Evolutionary conservation across 2,797 vertebrate genomes (phyloP), one percentile per base, ranked within the genome.

Genomic region (Bucorvus abyssinicus): DNA sequence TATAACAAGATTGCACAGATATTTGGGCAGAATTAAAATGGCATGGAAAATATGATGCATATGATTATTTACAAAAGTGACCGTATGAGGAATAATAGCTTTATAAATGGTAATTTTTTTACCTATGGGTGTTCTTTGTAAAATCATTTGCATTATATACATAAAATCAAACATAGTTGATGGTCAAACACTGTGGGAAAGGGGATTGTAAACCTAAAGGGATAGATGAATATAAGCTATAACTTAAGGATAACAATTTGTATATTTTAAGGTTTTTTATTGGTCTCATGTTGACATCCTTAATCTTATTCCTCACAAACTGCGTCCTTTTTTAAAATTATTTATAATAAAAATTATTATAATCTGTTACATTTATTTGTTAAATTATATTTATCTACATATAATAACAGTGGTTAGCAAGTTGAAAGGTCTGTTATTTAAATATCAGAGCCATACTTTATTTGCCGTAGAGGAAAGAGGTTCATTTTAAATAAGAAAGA

Each of bases 191-290:
- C 9, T 3, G 0, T 38, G 19, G 8, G 13, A 65, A 57, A 81
- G 5, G 5, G 5, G 3, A 55, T 2, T 0, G 1, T 40, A 81
- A 45, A 5, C 2, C 10, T 30, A 49, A 7, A 18, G 34, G 23
- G 7, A 40, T 60, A 65, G 0, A 21, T 13, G 9, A 70, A 30
- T 52, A 57, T 27, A 8, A 56, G 4, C 7, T 69, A 12, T 34
- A 68, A 29, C 0, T 32, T 75, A 45, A 65, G 4, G 21, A 56
- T 49, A 75, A 63, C 9, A 80, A 17, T 32, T 38, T 26, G 0
- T 57, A 17, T 21, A 0, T 91, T 80, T 82, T 53, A 18, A 29
- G 63, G 55, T 63, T 10, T 53, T 55, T 68, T 74, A 52, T 24
- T 86, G 20, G 29, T 17, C 7, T 53, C 10, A 32, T 53, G 2